Base-by-base conservation (phyloP, 2,888 invertebrate species). In the Apodemia duryi region DNA sequence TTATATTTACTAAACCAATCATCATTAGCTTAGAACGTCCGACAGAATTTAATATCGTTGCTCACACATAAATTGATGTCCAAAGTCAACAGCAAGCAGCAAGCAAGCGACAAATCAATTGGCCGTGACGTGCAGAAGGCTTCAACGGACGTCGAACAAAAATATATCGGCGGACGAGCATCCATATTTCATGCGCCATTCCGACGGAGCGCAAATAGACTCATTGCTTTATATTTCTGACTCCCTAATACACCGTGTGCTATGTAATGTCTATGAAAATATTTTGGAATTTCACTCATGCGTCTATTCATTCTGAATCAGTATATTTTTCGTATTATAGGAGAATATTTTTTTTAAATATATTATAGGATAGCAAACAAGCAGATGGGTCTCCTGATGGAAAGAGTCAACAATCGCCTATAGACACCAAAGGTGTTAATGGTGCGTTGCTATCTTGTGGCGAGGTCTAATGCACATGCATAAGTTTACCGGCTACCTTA, bases 111-210 rank as follows among this genome's bases (percentile, higher is more conserved):
- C 52, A 52, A 52, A 52, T 52, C 52, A 52, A 52, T 21, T 52
- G 51, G 51, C 51, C 51, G 52, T 28, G 52, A 7, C 52, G 52
- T 13, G 52, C 52, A 52, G 52, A 52, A 52, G 52, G 52, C 52
- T 52, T 52, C 52, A 52, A 28, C 52, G 52, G 52, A 52, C 52
- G 52, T 52, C 52, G 52, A 52, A 52, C 52, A 52, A 52, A 52
- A 52, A 52, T 52, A 52, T 52, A 52, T 52, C 52, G 7, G 52
- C 52, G 21, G 7, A 28, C 52, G 41, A 52, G 7, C 52, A 52
- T 52, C 52, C 52, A 52, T 52, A 52, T 52, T 52, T 52, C 52
- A 52, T 52, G 52, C 28, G 52, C 52, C 52, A 21, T 9, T 52
- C 52, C 52, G 52, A 28, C 52, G 28, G 28, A 28, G 52, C 52